A percentile compares a stretch with the other conserved stretches of the same genome.
Evolutionary conservation across 2,888 invertebrate genomes (phyloP).

Genomic region (Minunthozetes semirufus): DNA sequence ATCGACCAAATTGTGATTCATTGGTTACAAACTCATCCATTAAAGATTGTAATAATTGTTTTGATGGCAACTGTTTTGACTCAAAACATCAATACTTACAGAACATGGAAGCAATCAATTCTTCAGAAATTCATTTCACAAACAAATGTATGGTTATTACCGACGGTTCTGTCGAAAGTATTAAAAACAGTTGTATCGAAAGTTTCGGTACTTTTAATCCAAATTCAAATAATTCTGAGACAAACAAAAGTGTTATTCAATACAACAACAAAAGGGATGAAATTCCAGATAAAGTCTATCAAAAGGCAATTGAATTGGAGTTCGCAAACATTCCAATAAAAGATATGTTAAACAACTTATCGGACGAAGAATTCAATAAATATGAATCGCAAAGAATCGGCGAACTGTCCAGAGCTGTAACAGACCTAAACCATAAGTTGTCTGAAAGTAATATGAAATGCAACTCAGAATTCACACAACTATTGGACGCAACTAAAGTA

Average conservation of each 20-base stretch:
- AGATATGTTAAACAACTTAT: background rate
- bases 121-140: too few relatives aligned
- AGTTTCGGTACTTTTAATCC: too few relatives aligned
- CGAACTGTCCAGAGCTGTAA: background rate
- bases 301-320: slow-evolving; percentile 16
- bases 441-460: background rate
- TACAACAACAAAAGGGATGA: background rate
- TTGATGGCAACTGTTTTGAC: too few relatives aligned
- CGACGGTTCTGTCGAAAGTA: too few relatives aligned
- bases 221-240: too few relatives aligned
- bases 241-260: background rate
- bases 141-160: too few relatives aligned
- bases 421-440: background rate
- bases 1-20: too few relatives aligned
- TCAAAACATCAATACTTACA: too few relatives aligned
- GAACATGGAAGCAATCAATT: too few relatives aligned
- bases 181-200: too few relatives aligned
- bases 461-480: background rate
- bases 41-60: too few relatives aligned
- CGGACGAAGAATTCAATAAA: background rate
- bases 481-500: slow-evolving; percentile 72
- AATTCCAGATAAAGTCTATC: slow-evolving; percentile 14
- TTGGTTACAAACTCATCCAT: too few relatives aligned
- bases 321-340: slow-evolving; percentile 7
- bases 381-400: background rate